Conservation (phyloP, 2,797 vertebrate species). For the Pseudochirops cupreus region DNA sequence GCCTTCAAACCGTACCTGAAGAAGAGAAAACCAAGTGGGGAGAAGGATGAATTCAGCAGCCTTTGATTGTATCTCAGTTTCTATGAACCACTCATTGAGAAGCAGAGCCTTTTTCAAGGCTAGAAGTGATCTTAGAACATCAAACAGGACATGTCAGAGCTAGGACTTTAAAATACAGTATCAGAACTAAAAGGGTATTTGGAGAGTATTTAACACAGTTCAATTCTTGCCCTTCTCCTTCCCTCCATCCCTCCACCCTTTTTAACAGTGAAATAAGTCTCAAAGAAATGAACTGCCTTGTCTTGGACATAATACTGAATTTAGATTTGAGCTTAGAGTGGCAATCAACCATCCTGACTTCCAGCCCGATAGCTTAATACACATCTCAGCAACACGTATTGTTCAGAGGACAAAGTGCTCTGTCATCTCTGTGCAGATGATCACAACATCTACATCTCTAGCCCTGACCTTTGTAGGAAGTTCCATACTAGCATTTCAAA, state of each 20-base stretch:
- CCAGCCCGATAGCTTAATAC: neutral
- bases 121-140: neutral
- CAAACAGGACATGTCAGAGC: neutral
- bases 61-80: neutral
- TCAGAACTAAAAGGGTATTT: neutral
- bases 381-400: neutral
- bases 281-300: neutral
- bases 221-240: neutral
- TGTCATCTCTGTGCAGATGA: neutral
- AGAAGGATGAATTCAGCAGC: neutral
- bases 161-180: neutral
- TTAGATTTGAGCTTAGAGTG: neutral
- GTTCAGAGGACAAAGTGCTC: neutral
- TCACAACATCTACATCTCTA: neutral
- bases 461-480: neutral
- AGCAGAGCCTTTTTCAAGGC: neutral
- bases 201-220: neutral
- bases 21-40: constrained; percentile 52
- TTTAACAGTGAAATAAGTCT: neutral
- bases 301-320: neutral
- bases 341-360: neutral
- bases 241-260: neutral
- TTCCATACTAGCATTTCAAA: neutral
- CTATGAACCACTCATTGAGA: neutral
- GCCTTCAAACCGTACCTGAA: constrained; percentile 95